A percentile compares a stretch with the other conserved stretches of the same genome.
Conservation (phyloP, 2,888 invertebrate species). For the Ditula angustiorana region DNA sequence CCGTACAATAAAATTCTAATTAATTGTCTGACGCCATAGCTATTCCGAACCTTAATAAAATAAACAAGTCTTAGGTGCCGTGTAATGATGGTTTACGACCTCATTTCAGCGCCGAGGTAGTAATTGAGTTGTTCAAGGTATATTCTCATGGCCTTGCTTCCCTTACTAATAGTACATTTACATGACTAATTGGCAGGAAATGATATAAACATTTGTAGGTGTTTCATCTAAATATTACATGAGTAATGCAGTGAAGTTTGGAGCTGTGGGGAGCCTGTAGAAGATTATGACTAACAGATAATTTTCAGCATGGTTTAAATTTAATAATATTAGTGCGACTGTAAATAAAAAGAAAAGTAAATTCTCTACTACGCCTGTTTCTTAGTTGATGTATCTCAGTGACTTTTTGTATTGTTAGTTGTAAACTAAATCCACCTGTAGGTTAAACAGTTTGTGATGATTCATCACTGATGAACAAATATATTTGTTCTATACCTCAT, state of each 20-base stretch:
- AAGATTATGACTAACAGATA: too few relatives aligned
- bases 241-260: background rate
- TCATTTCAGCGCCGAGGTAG: background rate
- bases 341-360: too few relatives aligned
- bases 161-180: background rate
- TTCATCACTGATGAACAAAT: background rate
- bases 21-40: conserved; percentile 38
- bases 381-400: too few relatives aligned
- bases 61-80: conserved; percentile 25
- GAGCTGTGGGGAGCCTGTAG: background rate
- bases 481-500: background rate
- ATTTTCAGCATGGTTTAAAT: too few relatives aligned
- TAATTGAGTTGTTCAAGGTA: background rate
- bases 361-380: too few relatives aligned
- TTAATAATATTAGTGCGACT: too few relatives aligned
- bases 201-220: background rate
- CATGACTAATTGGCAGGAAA: background rate
- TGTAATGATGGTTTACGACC: conserved; percentile 12
- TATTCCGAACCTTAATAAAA: conserved; percentile 34
- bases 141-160: background rate
- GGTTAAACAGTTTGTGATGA: background rate
- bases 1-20: background rate
- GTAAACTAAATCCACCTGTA: too few relatives aligned
- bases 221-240: background rate
- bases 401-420: background rate